These are phyloP conservation scores for Silurus lanzhouensis DNA, from an alignment of 2,797 vertebrate genomes.

Conservation along the genomic window DNA sequence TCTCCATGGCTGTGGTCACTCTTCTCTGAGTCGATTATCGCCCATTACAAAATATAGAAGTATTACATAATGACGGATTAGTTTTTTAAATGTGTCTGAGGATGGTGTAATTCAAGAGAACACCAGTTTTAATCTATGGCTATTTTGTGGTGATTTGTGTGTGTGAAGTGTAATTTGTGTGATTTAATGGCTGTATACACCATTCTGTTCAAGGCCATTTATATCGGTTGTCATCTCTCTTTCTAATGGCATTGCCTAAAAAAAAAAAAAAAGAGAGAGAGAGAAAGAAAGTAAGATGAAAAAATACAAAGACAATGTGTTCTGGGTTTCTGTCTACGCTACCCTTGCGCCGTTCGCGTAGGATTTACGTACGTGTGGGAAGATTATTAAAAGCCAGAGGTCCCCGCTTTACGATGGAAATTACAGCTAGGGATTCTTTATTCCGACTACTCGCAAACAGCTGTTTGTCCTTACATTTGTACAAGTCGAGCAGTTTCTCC, in stretches of 20 bases:
- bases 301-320: neutral
- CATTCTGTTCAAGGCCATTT: neutral
- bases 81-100: too few relatives aligned
- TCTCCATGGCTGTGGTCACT: neutral
- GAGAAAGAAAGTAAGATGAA: too few relatives aligned
- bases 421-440: constrained; percentile 19
- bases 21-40: neutral
- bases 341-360: neutral
- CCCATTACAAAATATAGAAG: neutral
- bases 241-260: neutral
- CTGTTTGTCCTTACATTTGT: neutral
- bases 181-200: too few relatives aligned
- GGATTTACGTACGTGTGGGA: constrained; percentile 20
- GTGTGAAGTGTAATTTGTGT: neutral
- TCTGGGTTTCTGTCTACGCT: neutral
- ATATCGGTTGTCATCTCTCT: neutral
- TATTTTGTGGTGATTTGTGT: neutral
- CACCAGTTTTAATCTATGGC: neutral
- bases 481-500: neutral
- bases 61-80: neutral
- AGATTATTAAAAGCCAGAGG: constrained; percentile 24
- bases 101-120: too few relatives aligned
- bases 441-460: neutral
- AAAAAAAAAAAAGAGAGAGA: too few relatives aligned
- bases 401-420: constrained; percentile 5